These are phyloP conservation scores for Acrocephalus kingi DNA, from an alignment of 2,113 vertebrate genomes.

Conservation along the genomic window DNA sequence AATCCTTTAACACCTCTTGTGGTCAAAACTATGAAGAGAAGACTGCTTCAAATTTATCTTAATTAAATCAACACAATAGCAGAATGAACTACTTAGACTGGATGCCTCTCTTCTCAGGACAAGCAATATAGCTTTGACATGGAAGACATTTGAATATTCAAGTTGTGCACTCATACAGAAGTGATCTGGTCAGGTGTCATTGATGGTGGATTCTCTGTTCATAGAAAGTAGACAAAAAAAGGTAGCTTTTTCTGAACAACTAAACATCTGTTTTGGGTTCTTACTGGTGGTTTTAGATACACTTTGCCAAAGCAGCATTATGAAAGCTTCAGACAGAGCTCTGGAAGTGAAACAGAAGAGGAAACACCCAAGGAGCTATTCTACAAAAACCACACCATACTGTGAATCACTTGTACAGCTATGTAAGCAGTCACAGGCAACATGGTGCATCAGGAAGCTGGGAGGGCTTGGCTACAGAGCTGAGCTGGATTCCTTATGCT, in stretches of 20 bases:
- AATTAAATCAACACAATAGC: neutral
- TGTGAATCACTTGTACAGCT: neutral
- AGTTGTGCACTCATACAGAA: neutral
- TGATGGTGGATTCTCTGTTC: neutral
- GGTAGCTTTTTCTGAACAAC: neutral
- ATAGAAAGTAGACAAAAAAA: neutral
- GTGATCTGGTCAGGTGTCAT: neutral
- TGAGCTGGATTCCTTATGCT: neutral
- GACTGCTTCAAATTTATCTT: neutral
- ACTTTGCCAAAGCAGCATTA: neutral
- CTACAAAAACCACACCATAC: neutral
- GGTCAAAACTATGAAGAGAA: slow-evolving; percentile 9
- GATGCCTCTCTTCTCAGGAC: neutral
- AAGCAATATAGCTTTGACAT: neutral
- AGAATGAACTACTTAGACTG: neutral
- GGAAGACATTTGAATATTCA: neutral
- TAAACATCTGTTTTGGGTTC: neutral
- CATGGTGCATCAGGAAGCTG: neutral
- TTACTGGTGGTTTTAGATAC: neutral
- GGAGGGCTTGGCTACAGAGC: neutral
- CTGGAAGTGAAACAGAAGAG: neutral
- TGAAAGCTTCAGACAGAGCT: neutral
- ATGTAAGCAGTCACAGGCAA: neutral
- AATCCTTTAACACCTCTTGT: neutral
- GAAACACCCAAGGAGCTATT: neutral